Base-by-base conservation (phyloP, 2,888 invertebrate species). In the Hydropsyche betteni region DNA sequence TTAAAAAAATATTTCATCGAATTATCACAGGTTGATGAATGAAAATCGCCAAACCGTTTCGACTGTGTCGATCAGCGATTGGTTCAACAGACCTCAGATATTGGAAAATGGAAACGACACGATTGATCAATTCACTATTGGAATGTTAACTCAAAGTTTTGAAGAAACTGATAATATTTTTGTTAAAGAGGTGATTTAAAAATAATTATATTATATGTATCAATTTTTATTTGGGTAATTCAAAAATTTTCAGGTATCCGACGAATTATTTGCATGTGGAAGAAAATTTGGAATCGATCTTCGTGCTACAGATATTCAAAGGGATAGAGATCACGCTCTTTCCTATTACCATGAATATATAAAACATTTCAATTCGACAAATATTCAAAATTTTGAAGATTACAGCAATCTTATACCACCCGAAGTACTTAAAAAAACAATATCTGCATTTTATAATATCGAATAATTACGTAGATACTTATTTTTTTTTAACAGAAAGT, bases 321-420 rank as follows among this genome's bases (percentile, higher is more conserved):
- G 91, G 69, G 90, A 90, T 52, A 83, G 91, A 76, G 91, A 91
- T 80, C 91, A 91, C 81, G 91, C 90, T 2, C 82, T 91, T 44
- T 89, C 88, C 0, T 88, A 90, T 3, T 91, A 91, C 83, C 91
- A 91, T 81, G 88, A 89, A 70, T 92, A 89, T 83, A 88, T 92
- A 79, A 88, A 90, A 74, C 89, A 89, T 82, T 92, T 92, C 81
- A 91, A 91, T 2, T 81, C 92, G 24, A 86, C 85, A 2, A 88
- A 87, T 75, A 92, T 91, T 0, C 81, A 82, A 12, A 82, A 82
- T 0, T 92, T 92, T 86, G 83, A 88, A 75, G 92, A 90, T 79
- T 91, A 90, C 80, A 81, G 84, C 0, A 91, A 90, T 81, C 84
- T 89, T 24, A 89, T 90, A 76, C 85, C 88, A 64, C 81, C 82